Percentiles rank a stretch among this genome's conserved stretches.
Evolutionary conservation across 2,888 invertebrate species (phyloP).

Genomic region (Amphiduros pacificus): DNA sequence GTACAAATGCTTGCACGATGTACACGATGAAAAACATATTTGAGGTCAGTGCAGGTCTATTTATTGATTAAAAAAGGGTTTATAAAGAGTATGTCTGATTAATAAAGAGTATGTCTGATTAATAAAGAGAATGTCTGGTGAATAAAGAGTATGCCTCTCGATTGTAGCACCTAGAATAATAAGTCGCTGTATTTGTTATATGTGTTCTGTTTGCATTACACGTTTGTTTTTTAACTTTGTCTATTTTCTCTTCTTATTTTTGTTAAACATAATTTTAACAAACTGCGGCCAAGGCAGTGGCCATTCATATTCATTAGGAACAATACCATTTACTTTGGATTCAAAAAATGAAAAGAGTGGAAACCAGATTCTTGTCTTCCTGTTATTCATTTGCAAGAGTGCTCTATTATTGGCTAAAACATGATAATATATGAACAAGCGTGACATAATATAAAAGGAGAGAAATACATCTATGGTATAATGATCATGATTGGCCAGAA

Average conservation of each 20-base stretch:
- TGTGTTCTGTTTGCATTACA: too few species aligned
- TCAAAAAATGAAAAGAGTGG: slow-evolving; percentile 97
- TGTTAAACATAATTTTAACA: not conserved
- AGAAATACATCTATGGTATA: slow-evolving; percentile 99
- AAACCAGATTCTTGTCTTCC: slow-evolving; percentile 93
- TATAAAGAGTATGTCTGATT: too few species aligned
- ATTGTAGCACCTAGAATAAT: too few species aligned
- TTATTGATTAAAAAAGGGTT: too few species aligned
- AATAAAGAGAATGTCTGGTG: too few species aligned
- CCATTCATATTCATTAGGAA: slow-evolving; percentile 85
- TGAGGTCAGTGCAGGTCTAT: too few species aligned
- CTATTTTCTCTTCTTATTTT: not conserved
- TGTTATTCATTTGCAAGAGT: slow-evolving; percentile 64
- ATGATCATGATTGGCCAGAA: slow-evolving; percentile 98
- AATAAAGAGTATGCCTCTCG: too few species aligned
- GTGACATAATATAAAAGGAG: slow-evolving; percentile 95
- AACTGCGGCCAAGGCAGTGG: slow-evolving; percentile 34
- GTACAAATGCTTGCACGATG: too few species aligned
- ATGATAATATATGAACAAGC: slow-evolving; percentile 97
- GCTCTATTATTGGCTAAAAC: slow-evolving; percentile 95
- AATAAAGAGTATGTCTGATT: too few species aligned
- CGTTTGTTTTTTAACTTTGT: too few species aligned
- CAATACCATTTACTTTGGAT: slow-evolving; percentile 66
- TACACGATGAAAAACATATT: too few species aligned
- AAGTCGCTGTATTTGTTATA: too few species aligned